Conservation (phyloP, 2,888 invertebrate genomes). For the Eupithecia tripunctaria region DNA sequence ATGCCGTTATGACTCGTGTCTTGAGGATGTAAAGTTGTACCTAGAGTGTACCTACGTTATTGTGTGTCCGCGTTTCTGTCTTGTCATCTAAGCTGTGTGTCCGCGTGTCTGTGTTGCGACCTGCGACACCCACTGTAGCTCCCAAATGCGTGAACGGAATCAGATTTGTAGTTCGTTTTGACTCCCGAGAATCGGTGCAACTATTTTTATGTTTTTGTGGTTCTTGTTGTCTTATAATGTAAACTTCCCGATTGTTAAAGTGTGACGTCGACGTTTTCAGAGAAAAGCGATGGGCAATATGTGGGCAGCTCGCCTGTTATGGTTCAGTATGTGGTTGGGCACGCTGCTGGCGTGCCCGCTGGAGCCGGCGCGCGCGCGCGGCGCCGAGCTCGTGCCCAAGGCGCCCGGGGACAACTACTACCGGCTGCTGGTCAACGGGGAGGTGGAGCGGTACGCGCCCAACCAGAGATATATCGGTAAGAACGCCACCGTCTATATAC, state of each 20-base stretch:
- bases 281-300: slow-evolving; percentile 4
- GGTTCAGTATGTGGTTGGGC: slow-evolving; percentile 44
- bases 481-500: too few relatives aligned
- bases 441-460: slow-evolving; percentile 92
- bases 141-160: neutral
- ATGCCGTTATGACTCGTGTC: neutral
- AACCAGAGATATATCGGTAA: slow-evolving; percentile 92
- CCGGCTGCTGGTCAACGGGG: slow-evolving; percentile 91
- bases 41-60: neutral
- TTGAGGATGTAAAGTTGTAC: neutral
- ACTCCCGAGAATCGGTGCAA: neutral
- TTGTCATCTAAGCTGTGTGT: neutral
- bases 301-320: slow-evolving; percentile 42
- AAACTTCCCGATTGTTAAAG: too few relatives aligned
- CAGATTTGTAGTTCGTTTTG: neutral
- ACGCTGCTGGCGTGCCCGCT: slow-evolving; percentile 69
- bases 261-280: neutral
- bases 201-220: neutral
- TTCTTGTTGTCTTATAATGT: too few relatives aligned
- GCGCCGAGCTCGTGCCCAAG: slow-evolving; percentile 64
- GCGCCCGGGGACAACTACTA: slow-evolving; percentile 94
- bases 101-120: neutral
- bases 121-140: neutral
- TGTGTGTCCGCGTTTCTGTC: neutral
- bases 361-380: slow-evolving; percentile 55